Conservation (phyloP, 2,113 vertebrate genomes). For the Hylia prasina region DNA sequence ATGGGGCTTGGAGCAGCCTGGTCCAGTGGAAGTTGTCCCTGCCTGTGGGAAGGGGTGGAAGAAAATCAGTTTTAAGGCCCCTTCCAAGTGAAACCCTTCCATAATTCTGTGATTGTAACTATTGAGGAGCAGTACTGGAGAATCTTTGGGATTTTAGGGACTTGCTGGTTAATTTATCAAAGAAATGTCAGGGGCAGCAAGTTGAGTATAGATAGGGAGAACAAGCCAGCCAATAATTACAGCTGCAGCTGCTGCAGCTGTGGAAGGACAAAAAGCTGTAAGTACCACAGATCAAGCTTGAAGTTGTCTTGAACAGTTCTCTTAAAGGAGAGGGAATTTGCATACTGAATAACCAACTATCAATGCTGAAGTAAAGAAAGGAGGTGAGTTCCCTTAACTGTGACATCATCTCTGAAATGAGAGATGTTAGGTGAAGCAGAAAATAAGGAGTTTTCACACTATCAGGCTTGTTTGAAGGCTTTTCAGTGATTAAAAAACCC, state of each 20-base stretch:
- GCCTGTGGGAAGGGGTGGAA: neutral
- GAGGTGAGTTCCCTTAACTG: neutral
- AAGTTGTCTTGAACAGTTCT: neutral
- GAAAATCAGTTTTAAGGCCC: neutral
- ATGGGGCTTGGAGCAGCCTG: neutral
- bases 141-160: neutral
- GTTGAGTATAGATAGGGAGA: neutral
- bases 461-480: neutral
- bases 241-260: neutral
- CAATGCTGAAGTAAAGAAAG: neutral
- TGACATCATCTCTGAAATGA: neutral
- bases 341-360: neutral
- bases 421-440: neutral
- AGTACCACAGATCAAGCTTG: neutral
- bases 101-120: neutral
- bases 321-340: neutral
- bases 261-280: neutral
- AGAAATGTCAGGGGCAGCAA: neutral
- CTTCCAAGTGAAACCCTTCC: neutral
- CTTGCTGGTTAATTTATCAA: neutral
- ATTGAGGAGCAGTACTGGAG: neutral
- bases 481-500: neutral
- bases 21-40: neutral
- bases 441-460: neutral
- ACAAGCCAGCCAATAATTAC: neutral